Conservation (phyloP, 1,140 invertebrate species). For the Chionoecetes opilio region DNA sequence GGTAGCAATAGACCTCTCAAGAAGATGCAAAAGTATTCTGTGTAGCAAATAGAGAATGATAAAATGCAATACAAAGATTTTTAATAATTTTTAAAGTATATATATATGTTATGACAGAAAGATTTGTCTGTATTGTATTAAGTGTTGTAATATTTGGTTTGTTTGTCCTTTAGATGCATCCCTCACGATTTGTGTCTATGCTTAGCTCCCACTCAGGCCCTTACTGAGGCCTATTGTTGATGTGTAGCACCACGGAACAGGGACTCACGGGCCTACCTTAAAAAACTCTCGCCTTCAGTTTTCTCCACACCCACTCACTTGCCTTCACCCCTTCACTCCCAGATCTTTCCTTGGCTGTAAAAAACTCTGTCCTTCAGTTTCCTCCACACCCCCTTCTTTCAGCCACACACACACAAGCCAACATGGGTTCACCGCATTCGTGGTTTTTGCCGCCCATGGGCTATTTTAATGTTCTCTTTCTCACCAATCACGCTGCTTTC, state of each 20-base stretch:
- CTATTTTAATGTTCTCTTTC: constrained; percentile 75
- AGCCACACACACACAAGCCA: too few species aligned
- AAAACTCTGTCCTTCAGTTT: too few species aligned
- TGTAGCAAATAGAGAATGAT: too few species aligned
- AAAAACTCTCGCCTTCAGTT: background rate
- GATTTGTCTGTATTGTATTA: background rate
- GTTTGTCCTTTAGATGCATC: constrained; percentile 2
- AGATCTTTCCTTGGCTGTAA: too few species aligned
- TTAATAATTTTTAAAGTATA: too few species aligned
- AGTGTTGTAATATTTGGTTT: background rate
- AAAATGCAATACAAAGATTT: too few species aligned
- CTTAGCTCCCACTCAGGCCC: background rate
- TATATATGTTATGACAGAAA: too few species aligned
- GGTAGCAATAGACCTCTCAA: too few species aligned
- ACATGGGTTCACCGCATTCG: background rate
- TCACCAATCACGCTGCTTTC: constrained; percentile 76
- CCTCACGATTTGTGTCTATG: background rate
- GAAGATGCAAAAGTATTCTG: too few species aligned
- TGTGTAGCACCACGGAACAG: background rate
- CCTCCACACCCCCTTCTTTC: too few species aligned
- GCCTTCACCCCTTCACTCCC: too few species aligned
- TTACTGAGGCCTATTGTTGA: background rate
- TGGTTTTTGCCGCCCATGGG: constrained; percentile 30
- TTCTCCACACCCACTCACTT: background rate
- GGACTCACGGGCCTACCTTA: background rate